Percentiles rank a stretch among this genome's conserved stretches.
Conservation (phyloP, 2,888 invertebrate species). For the Auanema sp. region DNA sequence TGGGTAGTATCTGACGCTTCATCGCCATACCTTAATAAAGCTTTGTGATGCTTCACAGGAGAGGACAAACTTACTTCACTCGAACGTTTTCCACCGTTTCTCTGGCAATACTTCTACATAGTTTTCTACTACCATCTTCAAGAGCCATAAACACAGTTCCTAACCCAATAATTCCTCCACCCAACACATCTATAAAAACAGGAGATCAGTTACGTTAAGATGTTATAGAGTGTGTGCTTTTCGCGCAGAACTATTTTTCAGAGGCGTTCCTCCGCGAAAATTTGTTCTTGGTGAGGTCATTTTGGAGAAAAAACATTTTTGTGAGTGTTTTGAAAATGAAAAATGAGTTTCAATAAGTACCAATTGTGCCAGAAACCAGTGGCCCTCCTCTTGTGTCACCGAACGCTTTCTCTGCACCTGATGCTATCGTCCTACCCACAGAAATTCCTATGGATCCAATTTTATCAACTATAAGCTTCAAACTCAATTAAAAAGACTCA, state of each 20-base stretch:
- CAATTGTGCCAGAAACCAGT: conserved; percentile 42
- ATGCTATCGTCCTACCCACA: conserved; percentile 74
- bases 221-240: too few species aligned
- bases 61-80: conserved; percentile 74
- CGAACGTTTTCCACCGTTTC: conserved; percentile 78
- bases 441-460: conserved; percentile 75
- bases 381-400: conserved; percentile 51
- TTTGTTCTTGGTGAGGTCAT: too few species aligned
- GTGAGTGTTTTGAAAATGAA: not conserved
- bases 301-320: too few species aligned
- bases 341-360: too few species aligned
- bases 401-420: conserved; percentile 69
- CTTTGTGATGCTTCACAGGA: conserved; percentile 1
- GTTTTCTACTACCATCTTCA: conserved; percentile 74
- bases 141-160: conserved; percentile 74
- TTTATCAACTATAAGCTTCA: conserved; percentile 66
- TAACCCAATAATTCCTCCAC: conserved; percentile 66
- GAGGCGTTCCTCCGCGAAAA: too few species aligned
- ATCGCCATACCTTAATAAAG: conserved; percentile 72
- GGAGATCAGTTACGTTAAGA: too few species aligned
- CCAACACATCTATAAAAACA: conserved; percentile 41
- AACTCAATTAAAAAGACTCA: not conserved
- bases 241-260: too few species aligned
- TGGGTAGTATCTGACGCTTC: conserved; percentile 74
- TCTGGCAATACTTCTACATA: conserved; percentile 72